A percentile compares a stretch with the other conserved stretches of the same genome.
phyloP scores from a whole-genome alignment of 2,113 vertebrate genomes.

The Leptobrachium leishanense region DNA sequence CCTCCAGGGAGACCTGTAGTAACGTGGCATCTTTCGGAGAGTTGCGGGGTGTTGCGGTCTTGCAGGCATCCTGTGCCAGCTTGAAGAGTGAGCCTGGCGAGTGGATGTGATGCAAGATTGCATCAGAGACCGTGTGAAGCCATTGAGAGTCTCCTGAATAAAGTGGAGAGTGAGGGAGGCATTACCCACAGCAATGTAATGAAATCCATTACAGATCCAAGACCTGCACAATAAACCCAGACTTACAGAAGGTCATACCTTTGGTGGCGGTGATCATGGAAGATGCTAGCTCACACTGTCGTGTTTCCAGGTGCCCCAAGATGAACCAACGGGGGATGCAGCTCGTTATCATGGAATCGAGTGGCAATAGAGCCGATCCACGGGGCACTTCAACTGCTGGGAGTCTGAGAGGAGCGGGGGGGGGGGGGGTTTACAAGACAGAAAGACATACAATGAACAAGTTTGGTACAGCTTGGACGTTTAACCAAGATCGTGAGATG shows the following conservation, averaged over 20 bases:
- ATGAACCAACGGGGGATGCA: conserved; percentile 68
- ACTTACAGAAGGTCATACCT: conserved; percentile 52
- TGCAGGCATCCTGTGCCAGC: conserved; percentile 64
- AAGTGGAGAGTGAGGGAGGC: no score
- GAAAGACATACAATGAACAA: conserved; percentile 28
- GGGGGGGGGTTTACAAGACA: conserved; percentile 57
- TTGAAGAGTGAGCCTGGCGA: conserved; percentile 61
- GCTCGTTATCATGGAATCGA: conserved; percentile 60
- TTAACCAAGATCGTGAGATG: not conserved
- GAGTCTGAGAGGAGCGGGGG: not conserved
- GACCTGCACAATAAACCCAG: no score
- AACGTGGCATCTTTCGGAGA: conserved; percentile 52
- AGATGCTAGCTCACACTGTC: conserved; percentile 67
- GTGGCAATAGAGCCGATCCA: conserved; percentile 50
- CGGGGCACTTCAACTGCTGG: conserved; percentile 36
- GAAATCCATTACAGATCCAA: no score
- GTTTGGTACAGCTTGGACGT: not conserved
- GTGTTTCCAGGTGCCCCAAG: conserved; percentile 66
- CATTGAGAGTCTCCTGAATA: conserved; percentile 61
- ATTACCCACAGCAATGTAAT: no score
- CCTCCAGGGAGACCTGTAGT: conserved; percentile 61
- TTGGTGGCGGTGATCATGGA: conserved; percentile 65
- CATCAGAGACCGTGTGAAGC: conserved; percentile 60
- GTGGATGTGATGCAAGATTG: conserved; percentile 64
- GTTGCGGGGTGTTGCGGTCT: conserved; percentile 57